Conservation (phyloP, 1,140 invertebrate genomes). For the Drosophila nigromelanica region DNA sequence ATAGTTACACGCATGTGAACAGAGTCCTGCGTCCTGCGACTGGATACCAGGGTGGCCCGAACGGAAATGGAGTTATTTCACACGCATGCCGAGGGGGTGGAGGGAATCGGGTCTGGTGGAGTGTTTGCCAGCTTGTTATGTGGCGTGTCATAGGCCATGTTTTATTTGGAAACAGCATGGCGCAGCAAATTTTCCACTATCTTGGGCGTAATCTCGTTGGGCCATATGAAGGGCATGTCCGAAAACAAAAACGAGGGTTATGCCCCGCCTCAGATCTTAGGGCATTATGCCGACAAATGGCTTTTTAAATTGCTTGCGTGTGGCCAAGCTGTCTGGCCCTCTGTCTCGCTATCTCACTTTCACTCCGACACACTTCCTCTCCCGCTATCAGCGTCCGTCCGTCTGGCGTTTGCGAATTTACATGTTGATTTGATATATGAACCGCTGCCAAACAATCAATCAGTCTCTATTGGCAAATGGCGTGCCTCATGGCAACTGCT, state of each 20-base stretch:
- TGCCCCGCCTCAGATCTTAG: constrained; percentile 2
- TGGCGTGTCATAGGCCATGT: constrained; percentile 58
- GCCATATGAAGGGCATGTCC: constrained; percentile 33
- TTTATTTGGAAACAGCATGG: constrained; percentile 36
- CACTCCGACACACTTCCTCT: no score
- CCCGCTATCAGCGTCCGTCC: constrained; percentile 4
- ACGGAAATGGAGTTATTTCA: constrained; percentile 75
- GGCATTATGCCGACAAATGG: constrained; percentile 72
- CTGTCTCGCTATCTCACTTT: background rate
- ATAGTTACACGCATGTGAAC: constrained; percentile 76
- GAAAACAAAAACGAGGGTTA: constrained; percentile 16
- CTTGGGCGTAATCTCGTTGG: constrained; percentile 10
- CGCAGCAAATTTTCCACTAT: constrained; percentile 28
- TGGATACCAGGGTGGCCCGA: constrained; percentile 27
- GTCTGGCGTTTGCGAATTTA: constrained; percentile 44
- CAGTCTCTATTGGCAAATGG: constrained; percentile 54
- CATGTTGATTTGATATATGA: constrained; percentile 80
- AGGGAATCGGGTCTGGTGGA: background rate
- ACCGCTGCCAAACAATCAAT: constrained; percentile 65
- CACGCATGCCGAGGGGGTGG: constrained; percentile 46
- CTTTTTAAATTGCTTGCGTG: constrained; percentile 75
- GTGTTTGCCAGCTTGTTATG: constrained; percentile 49
- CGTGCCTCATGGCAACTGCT: constrained; percentile 14
- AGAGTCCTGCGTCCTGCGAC: constrained; percentile 10
- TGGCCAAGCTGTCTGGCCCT: constrained; percentile 41